Base-by-base conservation (phyloP, 2,888 invertebrate genomes). In the Portevinia maculata region DNA sequence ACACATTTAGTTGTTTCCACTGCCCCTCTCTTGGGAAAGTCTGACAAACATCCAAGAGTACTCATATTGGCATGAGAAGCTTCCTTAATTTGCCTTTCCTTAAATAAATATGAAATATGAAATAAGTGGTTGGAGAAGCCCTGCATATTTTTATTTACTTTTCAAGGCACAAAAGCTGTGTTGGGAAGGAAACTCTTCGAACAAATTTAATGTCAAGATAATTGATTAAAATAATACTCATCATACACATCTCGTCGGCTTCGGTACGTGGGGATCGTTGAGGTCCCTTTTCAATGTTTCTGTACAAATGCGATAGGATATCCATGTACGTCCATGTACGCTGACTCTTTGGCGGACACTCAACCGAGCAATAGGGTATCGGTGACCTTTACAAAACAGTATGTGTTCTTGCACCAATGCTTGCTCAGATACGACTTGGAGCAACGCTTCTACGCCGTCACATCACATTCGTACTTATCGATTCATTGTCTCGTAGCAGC, bases 321-420 rank as follows among this genome's bases (percentile, higher is more conserved):
- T n/a, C n/a, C n/a, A n/a, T n/a, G n/a, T n/a, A n/a, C n/a, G 90
- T 98, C 98, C 95, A 98, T 96, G 89, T 95, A 96, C 87, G 97
- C 95, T 8, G 98, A 98, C 88, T 97, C 98, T 86, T 94, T 95
- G 0, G 98, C 95, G 0, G 97, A 97, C 78, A 98, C 93, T 98
- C 98, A 98, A 13, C 96, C 98, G 86, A 96, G 92, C 50, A 96
- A 91, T 7, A 98, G 90, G 5, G 97, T 97, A 86, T 97, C 97
- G 9, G 96, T 93, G 44, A 98, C 92, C 92, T 97, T 97, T 60
- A 96, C 95, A 92, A 98, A 98, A 6, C 98, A 98, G 90, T 97
- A 98, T 85, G 98, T 98, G 90, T 98, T 98, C 87, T 96, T 95
- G 88, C 92, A 97, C 98, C 98, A 98, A 84, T 89, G 89, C 75